These are phyloP conservation scores for Lasioglossum oenotherae DNA, from an alignment of 2,888 invertebrate genomes.

Conservation along the genomic window DNA sequence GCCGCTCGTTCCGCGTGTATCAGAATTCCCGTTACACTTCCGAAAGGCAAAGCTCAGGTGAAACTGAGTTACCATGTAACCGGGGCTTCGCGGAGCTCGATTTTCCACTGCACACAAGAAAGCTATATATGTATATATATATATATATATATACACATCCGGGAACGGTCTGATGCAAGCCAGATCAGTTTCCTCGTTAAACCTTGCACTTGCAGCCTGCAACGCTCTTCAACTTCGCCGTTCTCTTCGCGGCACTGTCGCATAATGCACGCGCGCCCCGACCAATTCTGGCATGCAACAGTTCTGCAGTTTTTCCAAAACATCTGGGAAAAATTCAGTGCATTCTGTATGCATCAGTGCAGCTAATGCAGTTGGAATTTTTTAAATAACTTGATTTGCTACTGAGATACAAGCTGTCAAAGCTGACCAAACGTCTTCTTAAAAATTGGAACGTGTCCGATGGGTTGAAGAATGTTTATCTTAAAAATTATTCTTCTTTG, in stretches of 20 bases:
- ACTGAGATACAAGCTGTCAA: neutral
- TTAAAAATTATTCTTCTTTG: neutral
- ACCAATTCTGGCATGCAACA: neutral
- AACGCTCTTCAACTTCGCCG: constrained; percentile 44
- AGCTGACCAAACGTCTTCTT: neutral
- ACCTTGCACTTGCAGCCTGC: constrained; percentile 33
- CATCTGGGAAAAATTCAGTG: neutral
- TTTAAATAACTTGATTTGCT: neutral
- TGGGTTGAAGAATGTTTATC: neutral
- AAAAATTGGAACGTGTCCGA: neutral
- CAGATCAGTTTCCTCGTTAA: constrained; percentile 60
- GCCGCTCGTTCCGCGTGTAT: neutral
- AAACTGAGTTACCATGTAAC: constrained; percentile 39
- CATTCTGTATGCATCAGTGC: neutral
- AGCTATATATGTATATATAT: constrained; percentile 6
- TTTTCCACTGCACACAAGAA: constrained; percentile 43
- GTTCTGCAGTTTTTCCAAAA: neutral
- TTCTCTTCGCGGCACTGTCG: constrained; percentile 21
- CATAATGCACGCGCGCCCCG: constrained; percentile 21
- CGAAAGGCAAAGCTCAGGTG: neutral
- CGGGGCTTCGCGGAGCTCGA: constrained; percentile 27
- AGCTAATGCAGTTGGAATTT: neutral
- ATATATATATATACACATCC: neutral
- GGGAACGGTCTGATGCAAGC: constrained; percentile 23
- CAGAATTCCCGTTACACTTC: constrained; percentile 24